Conservation (phyloP, 2,113 vertebrate species). For the Stegastes partitus region DNA sequence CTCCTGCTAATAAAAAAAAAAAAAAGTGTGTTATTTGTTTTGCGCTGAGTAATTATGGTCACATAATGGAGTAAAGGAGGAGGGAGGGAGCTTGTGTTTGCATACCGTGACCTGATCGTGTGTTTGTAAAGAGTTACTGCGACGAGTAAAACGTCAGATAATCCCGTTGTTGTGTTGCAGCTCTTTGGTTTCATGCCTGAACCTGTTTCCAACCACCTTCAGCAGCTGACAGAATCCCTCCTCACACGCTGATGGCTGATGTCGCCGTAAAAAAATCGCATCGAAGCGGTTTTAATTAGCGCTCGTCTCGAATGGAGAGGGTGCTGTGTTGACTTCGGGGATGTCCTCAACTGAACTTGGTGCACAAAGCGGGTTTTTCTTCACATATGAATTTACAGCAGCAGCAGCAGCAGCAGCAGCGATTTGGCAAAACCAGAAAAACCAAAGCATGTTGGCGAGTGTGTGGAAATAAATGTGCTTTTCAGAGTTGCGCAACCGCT, state of each 20-base stretch:
- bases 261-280: too few species aligned
- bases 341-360: slow-evolving; percentile 1
- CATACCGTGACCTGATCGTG: slow-evolving; percentile 34
- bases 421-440: slow-evolving; percentile 29
- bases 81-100: slow-evolving; percentile 33
- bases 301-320: too few species aligned
- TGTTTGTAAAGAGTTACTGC: slow-evolving; percentile 25
- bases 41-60: slow-evolving; percentile 41
- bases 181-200: not conserved
- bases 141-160: slow-evolving; percentile 17
- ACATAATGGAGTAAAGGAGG: slow-evolving; percentile 7
- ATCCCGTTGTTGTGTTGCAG: not conserved
- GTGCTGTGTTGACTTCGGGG: not conserved
- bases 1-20: slow-evolving; percentile 7
- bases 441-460: not conserved
- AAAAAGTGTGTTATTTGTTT: slow-evolving; percentile 38
- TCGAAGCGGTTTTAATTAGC: too few species aligned
- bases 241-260: too few species aligned
- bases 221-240: not conserved
- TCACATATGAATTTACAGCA: slow-evolving; percentile 6
- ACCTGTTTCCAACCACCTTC: not conserved
- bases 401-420: too few species aligned
- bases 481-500: slow-evolving; percentile 67
- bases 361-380: not conserved
- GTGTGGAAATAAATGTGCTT: slow-evolving; percentile 6